Conservation (phyloP, 2,797 vertebrate genomes). For the Pangasius larnaudii region DNA sequence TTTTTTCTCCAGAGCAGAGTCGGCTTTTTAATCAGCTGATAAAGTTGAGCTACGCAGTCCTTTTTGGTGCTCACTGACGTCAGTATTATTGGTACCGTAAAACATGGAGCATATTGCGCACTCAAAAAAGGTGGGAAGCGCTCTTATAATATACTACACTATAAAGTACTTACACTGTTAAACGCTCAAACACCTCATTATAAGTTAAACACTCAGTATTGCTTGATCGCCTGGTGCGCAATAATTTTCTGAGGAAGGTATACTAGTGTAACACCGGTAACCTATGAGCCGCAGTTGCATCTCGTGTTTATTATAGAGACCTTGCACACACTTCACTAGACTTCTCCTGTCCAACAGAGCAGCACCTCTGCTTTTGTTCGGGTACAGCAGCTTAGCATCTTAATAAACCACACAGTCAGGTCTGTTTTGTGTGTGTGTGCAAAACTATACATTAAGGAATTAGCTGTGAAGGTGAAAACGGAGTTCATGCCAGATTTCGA, state of each 20-base stretch:
- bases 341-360: background rate
- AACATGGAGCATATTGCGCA: background rate
- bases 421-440: background rate
- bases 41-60: background rate
- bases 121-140: accelerated
- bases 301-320: constrained; percentile 47
- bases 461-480: constrained; percentile 44
- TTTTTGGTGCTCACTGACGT: constrained; percentile 30
- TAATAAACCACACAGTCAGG: background rate
- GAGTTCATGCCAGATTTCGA: constrained; percentile 80
- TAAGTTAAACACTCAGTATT: background rate
- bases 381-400: background rate
- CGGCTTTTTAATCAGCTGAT: background rate
- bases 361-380: no score
- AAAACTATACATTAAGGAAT: background rate
- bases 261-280: constrained; percentile 52
- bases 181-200: background rate
- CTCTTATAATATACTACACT: background rate
- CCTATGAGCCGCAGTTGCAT: constrained; percentile 61
- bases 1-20: background rate
- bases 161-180: background rate
- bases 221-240: background rate
- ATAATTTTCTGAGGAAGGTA: background rate
- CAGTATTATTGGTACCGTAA: constrained; percentile 31
- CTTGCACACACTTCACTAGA: background rate